Base-by-base conservation (phyloP, 2,888 invertebrate species). In the Helleia helle region DNA sequence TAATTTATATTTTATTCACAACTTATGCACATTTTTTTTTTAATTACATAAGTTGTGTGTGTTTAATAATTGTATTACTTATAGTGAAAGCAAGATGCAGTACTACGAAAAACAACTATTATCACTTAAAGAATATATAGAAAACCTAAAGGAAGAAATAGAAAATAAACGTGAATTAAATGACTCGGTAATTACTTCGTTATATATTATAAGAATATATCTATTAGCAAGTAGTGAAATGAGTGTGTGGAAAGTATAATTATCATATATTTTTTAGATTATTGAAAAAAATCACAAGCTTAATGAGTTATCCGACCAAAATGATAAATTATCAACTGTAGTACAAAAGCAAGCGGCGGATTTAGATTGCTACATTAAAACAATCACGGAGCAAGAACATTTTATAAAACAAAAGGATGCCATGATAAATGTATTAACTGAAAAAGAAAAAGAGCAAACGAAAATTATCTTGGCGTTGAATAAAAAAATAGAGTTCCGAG, bases 361-460 rank as follows among this genome's bases (percentile, higher is more conserved):
- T 42, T 40, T 75, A 36, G 62, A 68, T 8, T 54, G 59, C 6
- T 55, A 62, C 3, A 30, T 56, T 4, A 55, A 64, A 25, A 58
- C 46, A 2, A 41, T 71, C 11, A 42, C 56, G 5, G 59, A 66
- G 41, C 65, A 69, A 44, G 66, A 66, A 41, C 49, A 55, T 9
- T 28, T 58, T 13, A 42, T 80, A 40, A 55, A 70, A 37, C 60
- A 76, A 49, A 65, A 63, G 43, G 65, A 74, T 14, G 54, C 42
- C 14, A 34, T 71, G 1, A 64, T 81, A 25, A 69, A 72, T 48
- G 66, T 64, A 47, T 46, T 80, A 12, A 58, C 69, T n/a, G 61
- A 62, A 17, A 77, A 76, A 44, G 71, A 75, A 47, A 69, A 71
- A 44, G 75, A 83, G 51, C 75, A 80, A 42, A 51, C 53, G 3